Base-by-base conservation (phyloP, 1,140 invertebrate species). In the Plutomurus gul region DNA sequence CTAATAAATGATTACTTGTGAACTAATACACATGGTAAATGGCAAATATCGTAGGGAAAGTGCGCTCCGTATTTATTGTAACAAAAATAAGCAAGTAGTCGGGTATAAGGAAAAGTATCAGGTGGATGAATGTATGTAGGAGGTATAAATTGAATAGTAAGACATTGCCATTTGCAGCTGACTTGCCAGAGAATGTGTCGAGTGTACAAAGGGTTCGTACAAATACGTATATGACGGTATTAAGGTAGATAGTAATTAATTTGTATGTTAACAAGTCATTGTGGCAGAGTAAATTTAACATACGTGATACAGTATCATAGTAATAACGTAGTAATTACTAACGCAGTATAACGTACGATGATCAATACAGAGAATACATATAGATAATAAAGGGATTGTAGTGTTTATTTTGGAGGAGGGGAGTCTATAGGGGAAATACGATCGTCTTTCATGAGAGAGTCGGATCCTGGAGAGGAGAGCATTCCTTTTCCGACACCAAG, bases 401-500 rank as follows among this genome's bases (percentile, higher is more conserved):
- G 33, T 27, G 18, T 73, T 81, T 83, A 83, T 56, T 83, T 83
- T 70, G 82, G 80, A 60, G 80, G 80, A 40, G 82, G 82, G 37
- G 82, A 83, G 70, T 83, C 82, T 81, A 83, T 83, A 76, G 82
- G 82, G 22, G 82, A 83, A 43, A 83, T 81, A 10, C 80, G 80
- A 60, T 83, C 82, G 51, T 83, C 82, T 49, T 83, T 83, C 74
- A 83, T 79, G 6, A 83, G 39, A 30, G 82, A 83, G 76, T 83
- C 82, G 16, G 82, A 83, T 11, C 78, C 77, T 1, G 82, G 80
- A 10, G 80, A 79, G 11, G 77, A 78, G 39, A 47, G 43, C 8
- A 82, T 43, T 20, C 51, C 60, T 60, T 79, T 82, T 13, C 72
- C 74, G 47, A 37, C 70, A 4, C 36, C 27, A 16, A 39, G 47